Evolutionary conservation across 2,888 invertebrate species (phyloP), one percentile per base, ranked within the genome.

Genomic region (Meiosimyza platycephala): DNA sequence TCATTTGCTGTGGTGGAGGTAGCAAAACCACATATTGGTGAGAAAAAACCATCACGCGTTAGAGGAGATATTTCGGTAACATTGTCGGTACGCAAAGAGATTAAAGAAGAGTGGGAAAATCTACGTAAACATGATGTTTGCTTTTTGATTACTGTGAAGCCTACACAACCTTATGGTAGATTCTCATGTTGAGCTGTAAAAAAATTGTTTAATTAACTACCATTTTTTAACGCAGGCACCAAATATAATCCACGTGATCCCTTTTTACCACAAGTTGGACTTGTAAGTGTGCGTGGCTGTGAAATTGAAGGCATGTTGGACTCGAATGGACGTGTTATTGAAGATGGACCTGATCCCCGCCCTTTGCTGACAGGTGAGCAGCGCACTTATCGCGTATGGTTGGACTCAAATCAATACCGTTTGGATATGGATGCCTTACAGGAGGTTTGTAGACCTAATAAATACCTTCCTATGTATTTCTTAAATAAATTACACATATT

Each of bases 231-330:
- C 51, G 75, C 51, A 90, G 93, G 94, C 65, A 94, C 94, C 6
- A 93, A 92, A 83, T 95, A 94, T 82, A 93, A 93, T 85, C 92
- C 92, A 79, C 91, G 94, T 80, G 90, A 93, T 78, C 94, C 95
- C 9, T 98, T 98, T 87, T 91, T 96, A 40, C 93, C 96, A 0
- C 97, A 98, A 90, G 96, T 97, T 3, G 97, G 98, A 0, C 89
- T 99, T 77, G 91, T 93, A 0, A 95, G 93, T 82, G 97, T 99
- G 0, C 90, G 99, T 18, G 99, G 99, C 0, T 99, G 99, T 88
- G 99, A 99, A 88, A 93, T 99, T 48, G 99, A 99, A 86, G 99
- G 99, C 2, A 95, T 99, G 96, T 87, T 99, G 67, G 99, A 99
- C 84, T 94, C 93, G 11, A 95, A 96, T 73, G 99, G 99, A 0